Conservation (phyloP, 2,797 vertebrate species). For the Acanthiza pusilla region DNA sequence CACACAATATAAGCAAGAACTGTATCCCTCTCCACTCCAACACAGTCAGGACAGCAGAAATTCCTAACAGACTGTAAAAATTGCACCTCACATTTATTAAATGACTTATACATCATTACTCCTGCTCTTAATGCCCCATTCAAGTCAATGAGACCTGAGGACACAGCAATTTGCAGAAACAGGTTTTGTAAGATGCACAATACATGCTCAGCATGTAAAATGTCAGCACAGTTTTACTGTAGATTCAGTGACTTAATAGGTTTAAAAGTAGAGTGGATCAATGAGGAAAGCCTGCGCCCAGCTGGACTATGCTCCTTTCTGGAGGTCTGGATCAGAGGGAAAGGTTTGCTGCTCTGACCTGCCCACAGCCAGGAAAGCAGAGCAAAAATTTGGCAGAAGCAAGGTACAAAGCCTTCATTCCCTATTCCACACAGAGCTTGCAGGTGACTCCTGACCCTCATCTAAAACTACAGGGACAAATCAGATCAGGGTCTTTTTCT, state of each 20-base stretch:
- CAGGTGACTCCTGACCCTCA: background rate
- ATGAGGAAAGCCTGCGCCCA: background rate
- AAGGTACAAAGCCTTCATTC: background rate
- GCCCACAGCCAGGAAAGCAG: background rate
- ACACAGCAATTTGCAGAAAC: background rate
- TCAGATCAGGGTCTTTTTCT: background rate
- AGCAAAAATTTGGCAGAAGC: background rate
- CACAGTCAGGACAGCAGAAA: background rate
- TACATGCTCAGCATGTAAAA: background rate
- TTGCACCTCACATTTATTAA: background rate
- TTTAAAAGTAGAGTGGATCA: background rate
- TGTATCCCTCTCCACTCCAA: background rate
- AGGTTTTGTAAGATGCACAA: background rate
- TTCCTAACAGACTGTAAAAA: background rate
- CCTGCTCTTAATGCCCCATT: background rate
- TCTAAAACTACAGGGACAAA: background rate
- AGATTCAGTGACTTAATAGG: background rate
- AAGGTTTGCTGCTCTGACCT: background rate
- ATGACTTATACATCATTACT: background rate
- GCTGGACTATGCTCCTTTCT: background rate
- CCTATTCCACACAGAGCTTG: background rate
- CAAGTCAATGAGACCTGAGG: background rate
- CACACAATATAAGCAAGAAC: background rate
- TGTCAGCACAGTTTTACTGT: background rate
- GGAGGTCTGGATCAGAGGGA: background rate